phyloP scores from a whole-genome alignment of 2,888 invertebrate species.

The Anagyrus pseudococci region DNA sequence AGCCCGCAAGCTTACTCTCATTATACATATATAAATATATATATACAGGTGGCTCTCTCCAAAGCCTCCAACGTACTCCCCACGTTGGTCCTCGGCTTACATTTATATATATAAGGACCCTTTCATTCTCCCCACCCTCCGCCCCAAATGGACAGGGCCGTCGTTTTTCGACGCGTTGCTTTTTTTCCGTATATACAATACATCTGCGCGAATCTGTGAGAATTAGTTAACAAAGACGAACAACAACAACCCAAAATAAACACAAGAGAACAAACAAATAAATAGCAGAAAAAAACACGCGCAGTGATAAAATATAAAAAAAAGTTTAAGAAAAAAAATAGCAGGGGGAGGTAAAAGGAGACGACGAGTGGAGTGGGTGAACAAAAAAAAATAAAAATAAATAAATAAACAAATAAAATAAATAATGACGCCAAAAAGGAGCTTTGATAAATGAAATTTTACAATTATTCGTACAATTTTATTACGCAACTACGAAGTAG shows the following conservation, averaged over 20 bases:
- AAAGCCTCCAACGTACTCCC: neutral
- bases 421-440: slow-evolving; percentile 1
- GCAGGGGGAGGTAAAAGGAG: neutral
- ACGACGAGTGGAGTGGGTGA: neutral
- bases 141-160: too few species aligned
- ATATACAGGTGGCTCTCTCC: neutral
- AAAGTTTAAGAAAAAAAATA: neutral
- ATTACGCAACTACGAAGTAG: slow-evolving; percentile 33
- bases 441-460: slow-evolving; percentile 39
- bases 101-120: neutral
- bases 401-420: neutral
- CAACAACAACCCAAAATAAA: neutral
- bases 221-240: neutral
- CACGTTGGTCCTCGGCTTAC: too few species aligned
- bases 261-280: neutral
- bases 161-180: neutral
- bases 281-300: neutral
- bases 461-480: slow-evolving; percentile 38
- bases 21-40: neutral
- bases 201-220: too few species aligned
- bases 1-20: neutral
- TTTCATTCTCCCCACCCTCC: neutral
- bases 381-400: slow-evolving; percentile 1
- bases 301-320: neutral
- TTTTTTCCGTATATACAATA: neutral